phyloP scores from a whole-genome alignment of 2,888 invertebrate species.

The Gasteruption jaculator region DNA sequence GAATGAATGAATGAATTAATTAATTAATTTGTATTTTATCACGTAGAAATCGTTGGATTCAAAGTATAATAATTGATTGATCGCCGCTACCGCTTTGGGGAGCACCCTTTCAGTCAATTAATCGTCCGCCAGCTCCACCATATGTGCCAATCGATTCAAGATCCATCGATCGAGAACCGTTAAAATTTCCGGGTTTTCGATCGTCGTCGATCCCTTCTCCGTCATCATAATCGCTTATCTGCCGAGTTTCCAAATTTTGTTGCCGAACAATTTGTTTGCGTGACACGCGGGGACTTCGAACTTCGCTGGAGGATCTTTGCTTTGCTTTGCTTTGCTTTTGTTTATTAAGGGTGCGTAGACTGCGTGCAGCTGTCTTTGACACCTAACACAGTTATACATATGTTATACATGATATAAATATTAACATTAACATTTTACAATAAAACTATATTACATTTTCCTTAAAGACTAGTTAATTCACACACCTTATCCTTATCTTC shows the following conservation, averaged over 20 bases:
- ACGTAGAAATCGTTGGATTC: constrained; percentile 92
- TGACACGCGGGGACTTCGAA: constrained; percentile 58
- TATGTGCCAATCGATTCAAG: constrained; percentile 68
- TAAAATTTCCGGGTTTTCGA: constrained; percentile 26
- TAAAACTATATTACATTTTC: too few species aligned
- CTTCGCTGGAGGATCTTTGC: constrained; percentile 51
- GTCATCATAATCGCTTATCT: constrained; percentile 56
- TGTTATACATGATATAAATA: too few species aligned
- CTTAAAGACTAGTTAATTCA: too few species aligned
- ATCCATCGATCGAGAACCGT: constrained; percentile 79
- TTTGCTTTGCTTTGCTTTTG: too few species aligned
- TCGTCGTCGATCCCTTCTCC: constrained; percentile 39
- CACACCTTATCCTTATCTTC: too few species aligned
- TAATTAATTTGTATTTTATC: constrained; percentile 64
- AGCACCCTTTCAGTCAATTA: constrained; percentile 69
- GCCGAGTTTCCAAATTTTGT: constrained; percentile 95
- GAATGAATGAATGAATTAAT: too few species aligned
- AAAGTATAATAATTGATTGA: constrained; percentile 75
- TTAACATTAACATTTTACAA: too few species aligned
- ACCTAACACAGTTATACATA: too few species aligned
- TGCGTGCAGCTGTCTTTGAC: too few species aligned
- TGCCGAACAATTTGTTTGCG: constrained; percentile 76
- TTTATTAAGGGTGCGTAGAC: too few species aligned
- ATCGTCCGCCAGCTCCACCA: constrained; percentile 63
- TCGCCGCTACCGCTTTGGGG: constrained; percentile 64